These are phyloP conservation scores for Aphidius ervi DNA, from an alignment of 1,140 invertebrate species.

Conservation along the genomic window DNA sequence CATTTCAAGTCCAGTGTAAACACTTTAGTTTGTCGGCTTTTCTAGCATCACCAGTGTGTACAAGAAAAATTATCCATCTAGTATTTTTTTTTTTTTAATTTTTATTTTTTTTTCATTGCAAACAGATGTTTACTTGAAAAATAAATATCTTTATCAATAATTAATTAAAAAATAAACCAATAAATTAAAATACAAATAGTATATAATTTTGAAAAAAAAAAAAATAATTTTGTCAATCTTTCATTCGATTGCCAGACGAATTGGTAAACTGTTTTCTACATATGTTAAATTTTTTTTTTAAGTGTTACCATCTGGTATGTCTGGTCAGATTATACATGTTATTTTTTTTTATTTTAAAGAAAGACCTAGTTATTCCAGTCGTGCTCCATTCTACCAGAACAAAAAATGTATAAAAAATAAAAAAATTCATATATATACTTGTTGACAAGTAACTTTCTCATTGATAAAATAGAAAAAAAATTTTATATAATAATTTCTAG, in stretches of 20 bases:
- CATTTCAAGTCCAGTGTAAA: conserved; percentile 22
- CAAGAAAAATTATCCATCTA: not conserved
- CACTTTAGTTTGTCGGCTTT: conserved; percentile 21
- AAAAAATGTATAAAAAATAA: too few relatives aligned
- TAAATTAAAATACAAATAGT: conserved; percentile 1
- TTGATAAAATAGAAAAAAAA: too few relatives aligned
- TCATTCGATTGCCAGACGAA: conserved; percentile 6
- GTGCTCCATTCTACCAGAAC: too few relatives aligned
- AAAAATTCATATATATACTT: too few relatives aligned
- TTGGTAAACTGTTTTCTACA: conserved; percentile 7
- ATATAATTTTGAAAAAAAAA: not conserved
- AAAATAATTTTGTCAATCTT: not conserved
- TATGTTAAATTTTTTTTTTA: not conserved
- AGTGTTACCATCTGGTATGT: conserved; percentile 18
- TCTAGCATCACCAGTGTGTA: not conserved
- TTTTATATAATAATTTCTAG: too few relatives aligned
- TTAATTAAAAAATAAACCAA: not conserved
- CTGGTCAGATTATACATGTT: conserved; percentile 16
- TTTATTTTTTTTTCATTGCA: not conserved
- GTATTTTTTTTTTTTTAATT: not conserved
- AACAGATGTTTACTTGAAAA: not conserved
- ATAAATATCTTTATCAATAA: too few relatives aligned
- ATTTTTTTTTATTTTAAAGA: not conserved
- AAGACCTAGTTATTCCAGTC: not conserved
- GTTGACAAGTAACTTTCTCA: too few relatives aligned